Evolutionary conservation across 2,113 vertebrate genomes (phyloP).

Genomic region (Ahaetulla prasina): DNA sequence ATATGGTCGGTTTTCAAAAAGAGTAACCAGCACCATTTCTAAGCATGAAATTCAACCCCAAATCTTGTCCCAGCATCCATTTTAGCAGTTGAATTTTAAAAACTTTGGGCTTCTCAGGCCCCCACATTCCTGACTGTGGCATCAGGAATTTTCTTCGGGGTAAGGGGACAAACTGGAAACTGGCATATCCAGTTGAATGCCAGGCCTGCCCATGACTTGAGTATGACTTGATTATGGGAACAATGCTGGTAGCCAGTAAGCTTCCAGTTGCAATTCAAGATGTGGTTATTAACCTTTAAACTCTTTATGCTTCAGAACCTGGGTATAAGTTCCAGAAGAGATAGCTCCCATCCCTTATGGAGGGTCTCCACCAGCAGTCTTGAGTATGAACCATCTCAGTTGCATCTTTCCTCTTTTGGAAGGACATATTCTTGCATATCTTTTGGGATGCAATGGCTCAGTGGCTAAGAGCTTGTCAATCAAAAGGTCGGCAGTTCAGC

Average conservation of each 20-base stretch:
- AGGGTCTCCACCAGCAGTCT: neutral
- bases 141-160: too few relatives aligned
- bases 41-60: too few relatives aligned
- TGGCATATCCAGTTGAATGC: neutral
- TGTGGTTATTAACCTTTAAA: neutral
- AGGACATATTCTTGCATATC: neutral
- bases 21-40: too few relatives aligned
- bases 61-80: too few relatives aligned
- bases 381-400: neutral
- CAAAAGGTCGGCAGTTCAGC: too few relatives aligned
- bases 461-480: too few relatives aligned
- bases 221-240: neutral
- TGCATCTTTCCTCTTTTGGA: neutral
- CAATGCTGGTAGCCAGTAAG: neutral
- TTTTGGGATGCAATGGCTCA: too few relatives aligned
- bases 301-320: neutral
- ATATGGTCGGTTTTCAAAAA: too few relatives aligned
- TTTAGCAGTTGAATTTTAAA: too few relatives aligned
- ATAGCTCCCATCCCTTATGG: neutral
- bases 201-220: neutral
- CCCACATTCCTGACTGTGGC: too few relatives aligned
- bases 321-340: neutral
- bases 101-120: too few relatives aligned
- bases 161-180: too few relatives aligned
- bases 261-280: neutral